Conservation (phyloP, 2,888 invertebrate genomes). For the Acleris holmiana region DNA sequence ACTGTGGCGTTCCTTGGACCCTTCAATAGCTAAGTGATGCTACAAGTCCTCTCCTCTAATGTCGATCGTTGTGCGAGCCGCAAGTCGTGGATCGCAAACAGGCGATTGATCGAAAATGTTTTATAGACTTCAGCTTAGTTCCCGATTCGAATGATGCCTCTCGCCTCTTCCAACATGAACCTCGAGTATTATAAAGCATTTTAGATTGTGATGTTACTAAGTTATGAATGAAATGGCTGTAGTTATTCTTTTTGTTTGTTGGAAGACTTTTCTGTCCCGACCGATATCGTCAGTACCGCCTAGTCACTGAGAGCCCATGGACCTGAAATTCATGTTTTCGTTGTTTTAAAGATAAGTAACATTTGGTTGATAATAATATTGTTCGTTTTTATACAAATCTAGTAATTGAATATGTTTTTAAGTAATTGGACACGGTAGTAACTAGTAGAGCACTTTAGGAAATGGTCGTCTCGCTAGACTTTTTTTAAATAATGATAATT, state of each 20-base stretch:
- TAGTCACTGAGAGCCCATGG: conserved; percentile 82
- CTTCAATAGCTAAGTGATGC: conserved; percentile 58
- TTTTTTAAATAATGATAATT: conserved; percentile 61
- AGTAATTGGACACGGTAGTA: conserved; percentile 77
- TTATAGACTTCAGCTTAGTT: conserved; percentile 67
- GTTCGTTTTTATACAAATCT: conserved; percentile 78
- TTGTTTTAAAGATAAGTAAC: conserved; percentile 69
- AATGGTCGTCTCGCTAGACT: conserved; percentile 80
- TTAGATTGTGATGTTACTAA: conserved; percentile 55
- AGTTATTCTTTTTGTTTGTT: conserved; percentile 58
- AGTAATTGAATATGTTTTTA: conserved; percentile 65
- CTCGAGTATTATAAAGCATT: conserved; percentile 77
- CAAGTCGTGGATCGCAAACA: conserved; percentile 59
- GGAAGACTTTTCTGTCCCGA: conserved; percentile 58
- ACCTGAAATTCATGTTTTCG: conserved; percentile 69
- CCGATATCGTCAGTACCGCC: conserved; percentile 76
- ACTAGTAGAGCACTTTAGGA: conserved; percentile 78
- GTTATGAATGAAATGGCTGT: conserved; percentile 53
- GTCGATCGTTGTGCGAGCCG: conserved; percentile 52
- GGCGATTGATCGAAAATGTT: conserved; percentile 65
- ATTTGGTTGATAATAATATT: conserved; percentile 78
- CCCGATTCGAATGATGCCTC: conserved; percentile 49
- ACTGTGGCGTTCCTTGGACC: conserved; percentile 72
- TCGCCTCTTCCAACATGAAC: conserved; percentile 50
- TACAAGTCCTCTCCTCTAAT: conserved; percentile 54